Conservation (phyloP, 2,113 vertebrate species). For the Hirundichthys speculiger region DNA sequence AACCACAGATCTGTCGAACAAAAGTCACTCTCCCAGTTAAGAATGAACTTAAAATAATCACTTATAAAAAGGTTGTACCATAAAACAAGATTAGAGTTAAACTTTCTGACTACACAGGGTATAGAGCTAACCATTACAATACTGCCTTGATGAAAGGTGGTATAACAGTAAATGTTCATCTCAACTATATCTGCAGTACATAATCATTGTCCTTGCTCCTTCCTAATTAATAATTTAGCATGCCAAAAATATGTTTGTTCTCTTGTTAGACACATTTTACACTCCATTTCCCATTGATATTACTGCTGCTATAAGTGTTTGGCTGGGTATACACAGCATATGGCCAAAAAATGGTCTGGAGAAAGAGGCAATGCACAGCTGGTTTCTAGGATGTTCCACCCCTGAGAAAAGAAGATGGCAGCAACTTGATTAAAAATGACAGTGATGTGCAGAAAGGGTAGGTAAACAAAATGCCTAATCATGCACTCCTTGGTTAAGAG, state of each 20-base stretch:
- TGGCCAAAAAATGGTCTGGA: not conserved
- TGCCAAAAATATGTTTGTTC: not conserved
- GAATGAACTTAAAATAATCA: no score
- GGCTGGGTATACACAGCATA: not conserved
- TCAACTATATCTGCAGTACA: no score
- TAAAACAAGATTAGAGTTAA: no score
- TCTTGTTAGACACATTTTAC: slow-evolving; percentile 35
- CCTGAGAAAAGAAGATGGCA: slow-evolving; percentile 28
- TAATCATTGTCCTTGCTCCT: not conserved
- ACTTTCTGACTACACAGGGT: no score
- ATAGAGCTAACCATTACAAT: no score
- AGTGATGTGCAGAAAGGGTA: slow-evolving; percentile 52
- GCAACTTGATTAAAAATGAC: slow-evolving; percentile 62
- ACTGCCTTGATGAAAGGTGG: no score
- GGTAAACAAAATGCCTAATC: slow-evolving; percentile 64
- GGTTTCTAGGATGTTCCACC: slow-evolving; percentile 7
- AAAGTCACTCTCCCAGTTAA: no score
- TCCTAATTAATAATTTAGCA: slow-evolving; percentile 39
- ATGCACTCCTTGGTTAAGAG: slow-evolving; percentile 47
- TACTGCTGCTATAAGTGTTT: slow-evolving; percentile 11
- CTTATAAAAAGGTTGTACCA: no score
- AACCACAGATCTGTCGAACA: no score
- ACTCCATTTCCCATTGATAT: slow-evolving; percentile 39
- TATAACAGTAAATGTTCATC: no score
- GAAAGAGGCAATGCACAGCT: not conserved